Evolutionary conservation across 2,113 vertebrate genomes (phyloP), one percentile per base, ranked within the genome.

Genomic region (Oreocharis arfaki): DNA sequence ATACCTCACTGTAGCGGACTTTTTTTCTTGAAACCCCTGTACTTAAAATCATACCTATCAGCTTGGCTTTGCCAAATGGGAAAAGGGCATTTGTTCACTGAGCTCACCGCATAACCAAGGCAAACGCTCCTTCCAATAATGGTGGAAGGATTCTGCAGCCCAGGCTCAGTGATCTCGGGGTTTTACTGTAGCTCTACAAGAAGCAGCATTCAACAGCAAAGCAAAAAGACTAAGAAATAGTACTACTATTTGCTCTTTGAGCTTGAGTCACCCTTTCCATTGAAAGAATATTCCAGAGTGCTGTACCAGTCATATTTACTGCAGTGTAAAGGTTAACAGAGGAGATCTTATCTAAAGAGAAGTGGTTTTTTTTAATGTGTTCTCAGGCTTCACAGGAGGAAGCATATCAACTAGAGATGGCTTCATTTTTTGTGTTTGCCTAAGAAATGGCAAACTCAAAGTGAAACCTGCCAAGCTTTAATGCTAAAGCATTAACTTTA

Each of bases 221-320:
- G n/a, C 27, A 56, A 63, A 84, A 46, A 63, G n/a, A 50, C 53
- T 53, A 41, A 91, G 65, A 87, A 76, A 42, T 55, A 78, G 44
- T 32, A 76, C 24, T 61, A 28, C 35, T 15, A 2, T 53, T 95
- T 96, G 87, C 41, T 90, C 63, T 63, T 87, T 70, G 90, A 84
- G 47, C 61, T 75, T 52, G 63, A 96, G 64, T 97, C 87, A 96
- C 73, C 22, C 76, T 97, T 97, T 97, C 97, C 94, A 80, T 67
- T 89, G 71, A 94, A 50, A 61, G 67, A 75, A 21, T 37, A 85
- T 95, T 80, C 55, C 84, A 93, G 64, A 87, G 57, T 73, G 47
- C 84, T 91, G 49, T 79, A 63, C n/a, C 37, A 61, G 70, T 93
- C 91, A 44, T 83, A 96, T 78, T 95, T 96, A 93, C 35, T 93